phyloP scores from a whole-genome alignment of 92 coral and sea anemone genomes.

The Umimayanthus kanabou region DNA sequence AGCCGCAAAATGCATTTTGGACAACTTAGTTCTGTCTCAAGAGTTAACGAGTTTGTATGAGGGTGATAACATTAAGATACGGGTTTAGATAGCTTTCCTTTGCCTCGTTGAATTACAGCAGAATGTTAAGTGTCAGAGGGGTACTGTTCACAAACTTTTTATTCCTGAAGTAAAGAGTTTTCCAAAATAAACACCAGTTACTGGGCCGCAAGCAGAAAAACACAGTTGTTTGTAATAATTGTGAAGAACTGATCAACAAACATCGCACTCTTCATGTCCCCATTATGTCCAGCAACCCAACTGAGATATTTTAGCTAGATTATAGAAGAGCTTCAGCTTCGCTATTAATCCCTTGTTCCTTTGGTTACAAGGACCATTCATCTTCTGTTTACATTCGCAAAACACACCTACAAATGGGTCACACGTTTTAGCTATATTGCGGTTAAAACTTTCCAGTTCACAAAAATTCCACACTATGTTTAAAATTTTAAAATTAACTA shows the following conservation, averaged over 20 bases:
- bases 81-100: constrained; percentile 36
- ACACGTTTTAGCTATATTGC: constrained; percentile 45
- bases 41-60: constrained; percentile 28
- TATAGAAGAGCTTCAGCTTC: not conserved
- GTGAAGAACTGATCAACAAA: constrained; percentile 29
- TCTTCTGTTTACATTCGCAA: constrained; percentile 56
- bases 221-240: constrained; percentile 30
- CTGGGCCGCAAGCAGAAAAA: constrained; percentile 39
- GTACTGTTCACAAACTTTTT: constrained; percentile 30
- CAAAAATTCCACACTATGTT: constrained; percentile 15
- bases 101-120: constrained; percentile 12
- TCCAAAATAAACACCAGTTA: constrained; percentile 32
- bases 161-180: constrained; percentile 34
- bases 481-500: constrained; percentile 22
- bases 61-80: constrained; percentile 25
- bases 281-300: constrained; percentile 18
- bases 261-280: constrained; percentile 18
- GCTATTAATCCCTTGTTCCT: not conserved
- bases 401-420: constrained; percentile 41
- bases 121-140: not conserved
- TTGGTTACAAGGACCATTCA: constrained; percentile 13
- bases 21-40: constrained; percentile 25
- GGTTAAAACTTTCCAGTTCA: constrained; percentile 11
- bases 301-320: constrained; percentile 13
- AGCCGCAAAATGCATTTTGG: constrained; percentile 38